These are phyloP conservation scores for Engraulis encrasicolus DNA, from an alignment of 2,113 vertebrate genomes.

Conservation along the genomic window DNA sequence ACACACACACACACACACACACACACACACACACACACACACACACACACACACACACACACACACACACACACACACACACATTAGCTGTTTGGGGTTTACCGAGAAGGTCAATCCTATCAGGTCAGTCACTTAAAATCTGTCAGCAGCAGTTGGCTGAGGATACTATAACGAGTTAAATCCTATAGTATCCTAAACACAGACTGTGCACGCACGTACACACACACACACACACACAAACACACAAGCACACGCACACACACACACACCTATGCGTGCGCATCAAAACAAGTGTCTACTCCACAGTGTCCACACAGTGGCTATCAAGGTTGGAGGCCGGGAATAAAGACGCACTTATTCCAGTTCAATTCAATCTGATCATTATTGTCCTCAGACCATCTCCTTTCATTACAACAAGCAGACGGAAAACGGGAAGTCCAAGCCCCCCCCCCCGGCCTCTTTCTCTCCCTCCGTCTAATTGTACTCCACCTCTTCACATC, in stretches of 20 bases:
- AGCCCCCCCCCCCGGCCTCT: neutral
- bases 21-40: constrained; percentile 75
- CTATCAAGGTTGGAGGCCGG: neutral
- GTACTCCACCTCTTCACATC: neutral
- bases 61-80: constrained; percentile 63
- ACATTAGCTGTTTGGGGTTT: constrained; percentile 64
- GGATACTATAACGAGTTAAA: constrained; percentile 38
- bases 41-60: constrained; percentile 66
- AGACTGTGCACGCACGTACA: constrained; percentile 42
- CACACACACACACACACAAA: constrained; percentile 48
- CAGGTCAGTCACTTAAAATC: constrained; percentile 57
- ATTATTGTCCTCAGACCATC: constrained; percentile 51
- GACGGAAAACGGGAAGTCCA: neutral
- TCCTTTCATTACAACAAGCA: neutral
- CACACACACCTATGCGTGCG: no score
- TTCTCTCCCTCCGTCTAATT: constrained; percentile 15
- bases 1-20: neutral
- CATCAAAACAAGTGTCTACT: neutral
- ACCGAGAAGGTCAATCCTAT: constrained; percentile 71
- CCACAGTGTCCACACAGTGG: neutral
- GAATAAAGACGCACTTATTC: constrained; percentile 36
- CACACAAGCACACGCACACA: constrained; percentile 45
- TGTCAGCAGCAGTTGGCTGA: constrained; percentile 66
- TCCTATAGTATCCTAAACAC: constrained; percentile 50
- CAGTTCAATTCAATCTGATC: constrained; percentile 75